Evolutionary conservation across 2,888 invertebrate species (phyloP), one percentile per base, ranked within the genome.

Genomic region (Athrips mouffetella): DNA sequence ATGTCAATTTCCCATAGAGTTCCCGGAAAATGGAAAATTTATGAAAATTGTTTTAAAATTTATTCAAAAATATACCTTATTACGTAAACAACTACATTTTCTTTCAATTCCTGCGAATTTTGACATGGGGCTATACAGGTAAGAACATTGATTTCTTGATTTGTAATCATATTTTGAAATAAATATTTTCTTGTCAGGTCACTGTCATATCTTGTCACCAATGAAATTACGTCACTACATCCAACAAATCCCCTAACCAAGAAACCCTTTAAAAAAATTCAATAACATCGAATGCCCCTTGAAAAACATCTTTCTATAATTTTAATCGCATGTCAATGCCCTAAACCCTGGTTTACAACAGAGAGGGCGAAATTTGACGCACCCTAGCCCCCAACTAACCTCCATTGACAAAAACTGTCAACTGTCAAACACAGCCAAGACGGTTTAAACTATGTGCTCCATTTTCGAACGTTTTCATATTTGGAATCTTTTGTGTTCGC

Each of bases 401-500:
- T 62, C 80, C 63, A 81, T 83, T 78, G 81, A 83, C 84, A 82
- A 80, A 82, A 82, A 84, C 86, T 86, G 87, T 86, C 86, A 87
- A 88, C 87, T 86, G 87, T 87, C 87, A 87, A 82, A 87, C 73
- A 78, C 87, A 86, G 82, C 72, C 73, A 80, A 84, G 85, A 73
- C 75, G 82, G 77, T 84, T 87, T 86, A 88, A 87, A 86, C 86
- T 85, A 81, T 81, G 85, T 82, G 72, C 73, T 74, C 72, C 68
- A 73, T 77, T 76, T 76, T 74, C 72, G 54, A 68, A 67, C 62
- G 76, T 78, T 81, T 77, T 80, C 79, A 78, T 73, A 72, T 76
- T 75, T 68, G 68, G 69, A 72, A 58, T 70, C 74, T 73, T 76
- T 84, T 80, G 80, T 80, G 37, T 37, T 65, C 60, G 59, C 42